Base-by-base conservation (phyloP, 2,797 vertebrate species). In the Pagetopsis macropterus region DNA sequence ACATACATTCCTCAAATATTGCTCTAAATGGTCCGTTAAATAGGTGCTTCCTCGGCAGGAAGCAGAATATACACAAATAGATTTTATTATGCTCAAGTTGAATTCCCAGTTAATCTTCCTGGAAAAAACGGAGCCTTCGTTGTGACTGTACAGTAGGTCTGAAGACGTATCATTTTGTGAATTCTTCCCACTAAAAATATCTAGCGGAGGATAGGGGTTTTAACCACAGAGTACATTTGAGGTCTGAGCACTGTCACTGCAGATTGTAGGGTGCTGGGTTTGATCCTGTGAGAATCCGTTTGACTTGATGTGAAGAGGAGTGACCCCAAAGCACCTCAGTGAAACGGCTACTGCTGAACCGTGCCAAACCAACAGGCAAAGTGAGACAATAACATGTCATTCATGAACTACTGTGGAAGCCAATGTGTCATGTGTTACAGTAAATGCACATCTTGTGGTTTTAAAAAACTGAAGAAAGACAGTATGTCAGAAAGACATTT, bases 101-200 rank as follows among this genome's bases (percentile, higher is more conserved):
- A 90, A 77, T 88, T 86, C 83, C 69, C 76, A 65, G 78, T 84
- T 79, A 79, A 87, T 90, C 81, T 81, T 87, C 73, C 70, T 83
- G 83, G 83, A 84, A 89, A 78, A 86, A 81, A 72, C n/a, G 17
- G 27, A 83, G 59, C 60, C 67, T 72, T 63, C 40, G n/a, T 59
- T 33, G 60, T 65, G 41, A 70, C 84, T 83, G 56, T 51, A 71
- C 84, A 82, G 56, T 51, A 19, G 23, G 72, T 88, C 90, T 87
- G 91, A 91, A 87, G 82, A 90, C 54, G 65, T 89, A 90, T 87
- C 57, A 88, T 94, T 93, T 91, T 66, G 80, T 83, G 84, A 91
- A 91, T 92, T 90, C 84, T 88, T 92, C 66, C 59, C 81, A 88
- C 90, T 91, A 94, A 92, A 93, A 93, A 93, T 91, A 93, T 81